These are phyloP conservation scores for Stegophylla sp. DNA, from an alignment of 2,888 invertebrate species.

Conservation along the genomic window DNA sequence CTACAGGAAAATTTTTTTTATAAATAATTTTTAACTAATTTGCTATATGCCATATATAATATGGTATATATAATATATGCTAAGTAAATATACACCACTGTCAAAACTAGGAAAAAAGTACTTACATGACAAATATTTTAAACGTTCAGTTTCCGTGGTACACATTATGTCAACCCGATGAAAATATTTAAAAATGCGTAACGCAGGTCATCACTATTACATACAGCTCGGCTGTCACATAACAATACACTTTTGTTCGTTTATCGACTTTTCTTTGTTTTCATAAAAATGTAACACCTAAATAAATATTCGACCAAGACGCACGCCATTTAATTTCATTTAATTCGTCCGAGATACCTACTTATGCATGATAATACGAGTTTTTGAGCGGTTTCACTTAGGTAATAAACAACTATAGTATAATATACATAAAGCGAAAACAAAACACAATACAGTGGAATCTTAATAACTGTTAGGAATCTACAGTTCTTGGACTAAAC, in stretches of 20 bases:
- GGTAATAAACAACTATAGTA: not conserved
- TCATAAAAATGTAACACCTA: not conserved
- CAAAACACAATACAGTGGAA: not conserved
- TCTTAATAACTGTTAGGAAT: not conserved
- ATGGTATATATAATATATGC: too few species aligned
- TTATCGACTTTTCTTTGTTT: not conserved
- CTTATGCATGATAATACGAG: constrained; percentile 13
- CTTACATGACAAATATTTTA: not conserved
- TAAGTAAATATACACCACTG: not conserved
- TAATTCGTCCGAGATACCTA: constrained; percentile 16
- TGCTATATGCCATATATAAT: too few species aligned
- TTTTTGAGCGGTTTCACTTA: not conserved
- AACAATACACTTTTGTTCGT: not conserved
- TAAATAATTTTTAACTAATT: too few species aligned
- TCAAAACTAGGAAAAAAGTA: not conserved
- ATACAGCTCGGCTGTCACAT: not conserved
- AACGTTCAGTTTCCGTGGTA: not conserved
- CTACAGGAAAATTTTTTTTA: too few species aligned
- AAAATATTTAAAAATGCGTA: not conserved
- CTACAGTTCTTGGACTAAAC: not conserved
- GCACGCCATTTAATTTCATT: not conserved
- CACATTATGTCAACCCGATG: not conserved
- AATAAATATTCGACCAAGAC: not conserved
- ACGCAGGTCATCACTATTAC: not conserved
- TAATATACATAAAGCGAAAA: not conserved